Percentiles rank a stretch among this genome's conserved stretches.
Conservation (phyloP, 2,797 vertebrate species). For the Falco concolor region DNA sequence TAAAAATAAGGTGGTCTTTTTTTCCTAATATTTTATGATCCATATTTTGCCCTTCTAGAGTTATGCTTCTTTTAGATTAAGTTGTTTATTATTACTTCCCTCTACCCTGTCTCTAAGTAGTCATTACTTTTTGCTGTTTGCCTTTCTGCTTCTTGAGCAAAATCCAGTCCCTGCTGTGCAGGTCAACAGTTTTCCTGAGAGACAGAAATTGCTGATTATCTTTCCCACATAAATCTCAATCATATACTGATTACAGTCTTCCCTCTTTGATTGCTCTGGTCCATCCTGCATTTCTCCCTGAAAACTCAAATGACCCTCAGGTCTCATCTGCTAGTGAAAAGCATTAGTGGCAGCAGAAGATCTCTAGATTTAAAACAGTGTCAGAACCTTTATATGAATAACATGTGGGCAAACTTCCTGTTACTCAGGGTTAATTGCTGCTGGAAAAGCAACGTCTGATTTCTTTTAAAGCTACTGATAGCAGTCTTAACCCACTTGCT, state of each 20-base stretch:
- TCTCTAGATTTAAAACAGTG: background rate
- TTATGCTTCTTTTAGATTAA: background rate
- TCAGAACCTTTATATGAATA: background rate
- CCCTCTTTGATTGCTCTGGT: conserved; percentile 5
- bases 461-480: background rate
- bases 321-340: background rate
- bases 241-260: conserved; percentile 16
- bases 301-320: background rate
- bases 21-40: background rate
- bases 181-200: conserved; percentile 13
- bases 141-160: conserved; percentile 40
- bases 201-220: conserved; percentile 33
- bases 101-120: background rate
- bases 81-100: background rate
- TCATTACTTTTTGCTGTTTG: conserved; percentile 33
- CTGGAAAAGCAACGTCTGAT: background rate
- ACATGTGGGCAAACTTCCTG: background rate
- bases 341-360: background rate
- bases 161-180: background rate
- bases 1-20: background rate
- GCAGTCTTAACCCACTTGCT: background rate
- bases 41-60: background rate
- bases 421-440: conserved; percentile 6
- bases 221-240: conserved; percentile 47
- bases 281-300: background rate